Evolutionary conservation across 2,888 invertebrate genomes (phyloP).

Genomic region (Eudemis profundana): DNA sequence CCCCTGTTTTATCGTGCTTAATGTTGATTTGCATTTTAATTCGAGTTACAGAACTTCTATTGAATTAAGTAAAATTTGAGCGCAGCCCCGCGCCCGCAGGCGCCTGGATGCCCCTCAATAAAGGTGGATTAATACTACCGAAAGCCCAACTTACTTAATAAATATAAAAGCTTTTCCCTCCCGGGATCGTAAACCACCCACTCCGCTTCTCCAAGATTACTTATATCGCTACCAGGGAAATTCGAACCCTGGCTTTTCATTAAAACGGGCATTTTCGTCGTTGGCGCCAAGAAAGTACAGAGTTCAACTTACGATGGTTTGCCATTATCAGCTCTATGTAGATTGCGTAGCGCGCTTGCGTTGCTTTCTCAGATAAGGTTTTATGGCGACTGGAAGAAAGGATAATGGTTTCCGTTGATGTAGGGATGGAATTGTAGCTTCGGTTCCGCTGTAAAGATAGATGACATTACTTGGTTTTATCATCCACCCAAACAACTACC

Average conservation of each 20-base stretch:
- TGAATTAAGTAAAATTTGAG: slow-evolving; percentile 47
- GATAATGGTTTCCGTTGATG: slow-evolving; percentile 82
- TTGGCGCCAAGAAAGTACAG: slow-evolving; percentile 56
- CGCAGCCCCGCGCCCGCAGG: slow-evolving; percentile 57
- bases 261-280: slow-evolving; percentile 55
- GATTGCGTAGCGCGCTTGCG: slow-evolving; percentile 77
- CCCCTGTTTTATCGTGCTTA: slow-evolving; percentile 3
- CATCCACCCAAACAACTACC: slow-evolving; percentile 41
- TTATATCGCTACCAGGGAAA: slow-evolving; percentile 72
- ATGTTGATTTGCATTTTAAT: slow-evolving; percentile 21
- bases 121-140: slow-evolving; percentile 84
- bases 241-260: slow-evolving; percentile 70
- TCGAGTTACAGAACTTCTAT: slow-evolving; percentile 21
- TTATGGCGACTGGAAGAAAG: slow-evolving; percentile 78
- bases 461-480: slow-evolving; percentile 63
- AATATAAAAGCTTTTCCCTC: slow-evolving; percentile 85
- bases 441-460: slow-evolving; percentile 72
- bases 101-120: slow-evolving; percentile 78
- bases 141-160: slow-evolving; percentile 86
- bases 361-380: slow-evolving; percentile 83
- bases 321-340: slow-evolving; percentile 84
- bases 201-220: slow-evolving; percentile 81
- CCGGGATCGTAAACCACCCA: slow-evolving; percentile 81
- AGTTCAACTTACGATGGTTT: slow-evolving; percentile 63
- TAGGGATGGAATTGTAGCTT: slow-evolving; percentile 71